Conservation (phyloP, 2,797 vertebrate species). For the Sebastiscus albofasciatus region DNA sequence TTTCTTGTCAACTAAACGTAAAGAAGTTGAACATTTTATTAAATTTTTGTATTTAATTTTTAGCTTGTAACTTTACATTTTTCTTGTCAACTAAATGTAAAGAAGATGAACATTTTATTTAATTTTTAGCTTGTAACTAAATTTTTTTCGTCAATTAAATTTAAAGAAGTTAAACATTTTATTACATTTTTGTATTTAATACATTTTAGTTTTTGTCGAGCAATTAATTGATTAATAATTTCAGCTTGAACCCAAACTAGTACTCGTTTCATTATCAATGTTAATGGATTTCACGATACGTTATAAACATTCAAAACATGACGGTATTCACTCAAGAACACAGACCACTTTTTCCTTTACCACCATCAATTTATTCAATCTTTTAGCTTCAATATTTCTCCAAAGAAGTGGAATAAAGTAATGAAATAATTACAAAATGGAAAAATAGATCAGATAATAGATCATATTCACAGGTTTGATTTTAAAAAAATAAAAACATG, state of each 20-base stretch:
- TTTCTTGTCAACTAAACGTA: no score
- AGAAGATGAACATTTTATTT: no score
- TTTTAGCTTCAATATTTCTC: slow-evolving; percentile 79
- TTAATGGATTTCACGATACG: neutral
- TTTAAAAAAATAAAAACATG: slow-evolving; percentile 64
- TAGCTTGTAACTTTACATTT: no score
- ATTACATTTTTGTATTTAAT: no score
- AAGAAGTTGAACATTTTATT: no score
- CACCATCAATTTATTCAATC: slow-evolving; percentile 86
- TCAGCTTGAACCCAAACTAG: neutral
- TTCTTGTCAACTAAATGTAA: no score
- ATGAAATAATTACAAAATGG: slow-evolving; percentile 85
- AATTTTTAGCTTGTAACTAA: no score
- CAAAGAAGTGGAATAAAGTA: slow-evolving; percentile 83
- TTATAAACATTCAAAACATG: neutral
- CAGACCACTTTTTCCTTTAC: slow-evolving; percentile 69
- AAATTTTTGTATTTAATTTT: no score
- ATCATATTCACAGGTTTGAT: slow-evolving; percentile 83
- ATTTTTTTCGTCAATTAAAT: no score
- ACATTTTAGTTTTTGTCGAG: neutral
- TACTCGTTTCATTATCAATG: neutral
- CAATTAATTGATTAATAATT: neutral
- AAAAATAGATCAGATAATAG: slow-evolving; percentile 78
- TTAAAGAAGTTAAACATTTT: no score
- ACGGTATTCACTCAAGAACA: slow-evolving; percentile 38